Conservation (phyloP, 2,888 invertebrate genomes). For the Drosophila meridionalis region DNA sequence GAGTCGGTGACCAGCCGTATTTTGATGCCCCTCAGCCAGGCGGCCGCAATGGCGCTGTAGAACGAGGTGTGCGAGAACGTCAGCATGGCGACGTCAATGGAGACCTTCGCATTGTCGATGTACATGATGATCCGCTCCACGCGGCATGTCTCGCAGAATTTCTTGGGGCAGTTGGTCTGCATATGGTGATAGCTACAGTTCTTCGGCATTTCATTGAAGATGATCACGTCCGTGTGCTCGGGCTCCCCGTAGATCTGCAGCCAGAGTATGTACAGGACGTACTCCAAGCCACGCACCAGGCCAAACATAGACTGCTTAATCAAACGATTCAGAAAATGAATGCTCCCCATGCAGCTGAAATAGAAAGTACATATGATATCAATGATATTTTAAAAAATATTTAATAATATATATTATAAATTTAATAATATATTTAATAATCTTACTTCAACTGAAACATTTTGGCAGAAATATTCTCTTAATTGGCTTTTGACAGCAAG, state of each 20-base stretch:
- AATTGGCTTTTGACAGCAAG: too few species aligned
- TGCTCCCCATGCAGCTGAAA: background rate
- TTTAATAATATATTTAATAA: background rate
- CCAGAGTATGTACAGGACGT: slow-evolving; percentile 3
- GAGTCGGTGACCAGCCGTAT: slow-evolving; percentile 14
- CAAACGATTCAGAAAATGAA: too few species aligned
- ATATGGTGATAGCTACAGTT: background rate
- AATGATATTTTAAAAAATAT: too few species aligned
- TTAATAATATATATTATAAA: background rate
- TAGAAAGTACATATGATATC: too few species aligned
- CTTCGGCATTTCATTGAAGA: slow-evolving; percentile 4
- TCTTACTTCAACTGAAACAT: background rate
- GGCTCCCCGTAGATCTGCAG: slow-evolving; percentile 1
- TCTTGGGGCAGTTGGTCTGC: background rate
- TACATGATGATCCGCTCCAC: background rate
- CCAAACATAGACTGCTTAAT: rapidly evolving
- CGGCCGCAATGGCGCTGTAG: background rate
- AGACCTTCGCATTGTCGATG: slow-evolving; percentile 4
- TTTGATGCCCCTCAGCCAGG: background rate
- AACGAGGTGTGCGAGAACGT: background rate
- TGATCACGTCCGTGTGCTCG: background rate
- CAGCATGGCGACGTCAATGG: slow-evolving; percentile 11
- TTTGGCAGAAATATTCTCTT: rapidly evolving
- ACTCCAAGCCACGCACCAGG: background rate
- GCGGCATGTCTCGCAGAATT: background rate